phyloP scores from a whole-genome alignment of 2,113 vertebrate genomes.

The Cyanoliseus patagonus region DNA sequence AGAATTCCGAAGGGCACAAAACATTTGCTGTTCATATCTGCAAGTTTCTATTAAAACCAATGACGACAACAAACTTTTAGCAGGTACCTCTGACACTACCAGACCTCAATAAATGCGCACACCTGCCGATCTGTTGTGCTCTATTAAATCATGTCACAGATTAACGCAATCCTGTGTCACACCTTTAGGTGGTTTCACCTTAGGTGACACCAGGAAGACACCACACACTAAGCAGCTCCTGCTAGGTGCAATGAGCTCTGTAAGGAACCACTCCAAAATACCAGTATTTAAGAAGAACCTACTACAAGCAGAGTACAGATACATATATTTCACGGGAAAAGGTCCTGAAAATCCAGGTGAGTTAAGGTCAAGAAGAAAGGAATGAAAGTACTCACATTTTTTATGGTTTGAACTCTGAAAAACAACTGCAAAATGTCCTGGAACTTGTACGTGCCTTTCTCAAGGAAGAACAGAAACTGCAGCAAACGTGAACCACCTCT shows the following conservation, averaged over 20 bases:
- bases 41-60: background rate
- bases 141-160: background rate
- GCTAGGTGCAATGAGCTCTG: background rate
- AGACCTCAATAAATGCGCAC: background rate
- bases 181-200: background rate
- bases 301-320: background rate
- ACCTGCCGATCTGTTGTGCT: background rate
- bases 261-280: background rate
- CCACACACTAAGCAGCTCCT: background rate
- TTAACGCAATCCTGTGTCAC: background rate
- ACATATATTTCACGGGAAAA: accelerated
- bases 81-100: background rate
- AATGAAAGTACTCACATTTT: background rate
- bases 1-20: background rate
- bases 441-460: background rate
- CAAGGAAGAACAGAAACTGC: background rate
- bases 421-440: background rate
- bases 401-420: background rate
- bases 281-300: background rate
- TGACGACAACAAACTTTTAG: background rate
- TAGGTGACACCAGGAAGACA: background rate
- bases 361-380: background rate
- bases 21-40: background rate
- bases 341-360: background rate
- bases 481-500: background rate